Base-by-base conservation (phyloP, 1,140 invertebrate species). In the Ips typographus region DNA sequence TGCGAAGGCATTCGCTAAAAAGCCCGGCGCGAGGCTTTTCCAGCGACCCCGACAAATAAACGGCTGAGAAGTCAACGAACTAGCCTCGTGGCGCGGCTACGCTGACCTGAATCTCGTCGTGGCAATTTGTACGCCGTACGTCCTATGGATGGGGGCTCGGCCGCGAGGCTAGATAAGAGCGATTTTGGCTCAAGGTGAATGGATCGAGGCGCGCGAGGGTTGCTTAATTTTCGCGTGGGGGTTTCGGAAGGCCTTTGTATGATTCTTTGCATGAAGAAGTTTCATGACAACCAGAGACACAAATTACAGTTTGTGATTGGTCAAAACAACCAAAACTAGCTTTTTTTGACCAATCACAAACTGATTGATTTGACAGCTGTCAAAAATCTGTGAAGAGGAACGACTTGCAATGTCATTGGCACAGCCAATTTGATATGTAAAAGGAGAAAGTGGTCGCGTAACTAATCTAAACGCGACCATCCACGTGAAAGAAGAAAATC, bases 101-200 rank as follows among this genome's bases (percentile, higher is more conserved):
- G 36, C 42, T 77, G 78, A 79, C 78, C 78, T 77, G 77, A 70
- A 77, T 78, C 75, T 40, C 37, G 6, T 7, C 53, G 70, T 39
- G 40, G 47, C 55, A 38, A 65, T n/a, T 40, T 37, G 22, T 22
- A 22, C 22, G 40, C 8, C 42, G 62, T 44, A 67, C 57, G 67
- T 57, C 47, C n/a, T 41, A 8, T 58, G 8, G 22, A 65, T 7
- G n/a, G 68, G 8, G 60, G 6, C 40, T 53, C 41, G 36, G 39
- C 37, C 6, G n/a, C 43, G 74, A 76, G 75, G 68, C 71, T 75
- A 75, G 53, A 56, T 41, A 65, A 43, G 42, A 49, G n/a, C 52
- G 44, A 68, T 72, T 69, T 72, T 22, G 56, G 56, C 65, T 77
- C 76, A 77, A 77, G 76, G 76, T 76, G 75, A 77, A 76, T 73